A percentile compares a stretch with the other conserved stretches of the same genome.
Conservation (phyloP, 2,888 invertebrate species). For the Bimastos eiseni region DNA sequence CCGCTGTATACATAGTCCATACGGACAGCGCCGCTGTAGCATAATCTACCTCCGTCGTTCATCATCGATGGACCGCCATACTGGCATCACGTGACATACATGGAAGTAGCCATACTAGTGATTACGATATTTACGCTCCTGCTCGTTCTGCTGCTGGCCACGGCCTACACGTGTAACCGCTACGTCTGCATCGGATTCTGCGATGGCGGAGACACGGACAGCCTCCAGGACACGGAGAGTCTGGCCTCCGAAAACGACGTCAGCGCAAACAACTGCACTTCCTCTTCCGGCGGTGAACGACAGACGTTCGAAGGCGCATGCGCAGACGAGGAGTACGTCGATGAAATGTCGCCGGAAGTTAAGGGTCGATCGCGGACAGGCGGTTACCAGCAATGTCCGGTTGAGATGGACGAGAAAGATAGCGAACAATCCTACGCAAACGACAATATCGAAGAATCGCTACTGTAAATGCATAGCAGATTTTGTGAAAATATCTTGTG, state of each 20-base stretch:
- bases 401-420: not conserved
- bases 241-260: constrained; percentile 1
- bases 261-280: not conserved
- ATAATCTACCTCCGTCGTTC: not conserved
- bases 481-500: not conserved
- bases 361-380: not conserved
- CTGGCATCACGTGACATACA: constrained; percentile 24
- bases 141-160: not conserved
- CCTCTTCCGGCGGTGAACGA: not conserved
- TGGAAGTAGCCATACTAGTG: constrained; percentile 24
- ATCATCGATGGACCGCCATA: constrained; percentile 15
- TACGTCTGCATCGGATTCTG: constrained; percentile 21
- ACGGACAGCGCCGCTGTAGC: not conserved
- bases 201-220: constrained; percentile 16
- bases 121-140: not conserved
- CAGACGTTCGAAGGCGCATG: not conserved
- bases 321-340: constrained; percentile 15
- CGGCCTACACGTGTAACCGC: constrained; percentile 1
- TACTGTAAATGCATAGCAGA: not conserved
- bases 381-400: constrained; percentile 19
- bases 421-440: not conserved
- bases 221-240: not conserved
- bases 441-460: constrained; percentile 18
- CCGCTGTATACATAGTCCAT: not conserved
- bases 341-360: not conserved